Evolutionary conservation across 1,140 invertebrate species (phyloP).

Genomic region (Lamellibrachia luymesi): DNA sequence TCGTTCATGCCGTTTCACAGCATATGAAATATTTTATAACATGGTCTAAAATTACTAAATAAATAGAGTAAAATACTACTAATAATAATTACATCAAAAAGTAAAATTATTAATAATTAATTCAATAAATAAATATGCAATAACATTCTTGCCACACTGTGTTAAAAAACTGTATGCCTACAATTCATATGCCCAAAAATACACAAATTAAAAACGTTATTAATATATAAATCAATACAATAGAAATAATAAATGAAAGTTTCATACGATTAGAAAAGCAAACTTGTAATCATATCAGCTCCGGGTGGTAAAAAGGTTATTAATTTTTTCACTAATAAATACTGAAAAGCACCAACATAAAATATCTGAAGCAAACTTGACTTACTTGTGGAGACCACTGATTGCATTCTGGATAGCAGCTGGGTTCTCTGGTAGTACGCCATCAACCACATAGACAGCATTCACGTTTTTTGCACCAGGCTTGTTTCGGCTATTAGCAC

Average conservation of each 20-base stretch:
- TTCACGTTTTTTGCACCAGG: slow-evolving; percentile 45
- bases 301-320: not conserved
- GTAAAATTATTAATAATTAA: too few species aligned
- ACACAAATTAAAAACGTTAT: too few species aligned
- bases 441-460: slow-evolving; percentile 63
- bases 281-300: not conserved
- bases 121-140: too few species aligned
- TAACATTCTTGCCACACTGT: too few species aligned
- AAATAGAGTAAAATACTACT: too few species aligned
- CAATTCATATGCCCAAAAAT: too few species aligned
- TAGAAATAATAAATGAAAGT: not conserved
- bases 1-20: too few species aligned
- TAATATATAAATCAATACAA: too few species aligned
- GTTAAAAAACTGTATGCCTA: too few species aligned
- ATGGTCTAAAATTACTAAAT: too few species aligned
- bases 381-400: slow-evolving; percentile 14
- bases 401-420: slow-evolving; percentile 62
- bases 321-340: not conserved
- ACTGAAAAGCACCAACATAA: not conserved
- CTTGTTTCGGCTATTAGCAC: slow-evolving; percentile 27
- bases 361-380: not conserved
- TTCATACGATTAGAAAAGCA: not conserved
- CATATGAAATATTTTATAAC: too few species aligned
- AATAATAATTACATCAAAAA: too few species aligned
- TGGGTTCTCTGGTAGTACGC: slow-evolving; percentile 63